Evolutionary conservation across 2,797 vertebrate species (phyloP).

Genomic region (Phrynocephalus forsythii): DNA sequence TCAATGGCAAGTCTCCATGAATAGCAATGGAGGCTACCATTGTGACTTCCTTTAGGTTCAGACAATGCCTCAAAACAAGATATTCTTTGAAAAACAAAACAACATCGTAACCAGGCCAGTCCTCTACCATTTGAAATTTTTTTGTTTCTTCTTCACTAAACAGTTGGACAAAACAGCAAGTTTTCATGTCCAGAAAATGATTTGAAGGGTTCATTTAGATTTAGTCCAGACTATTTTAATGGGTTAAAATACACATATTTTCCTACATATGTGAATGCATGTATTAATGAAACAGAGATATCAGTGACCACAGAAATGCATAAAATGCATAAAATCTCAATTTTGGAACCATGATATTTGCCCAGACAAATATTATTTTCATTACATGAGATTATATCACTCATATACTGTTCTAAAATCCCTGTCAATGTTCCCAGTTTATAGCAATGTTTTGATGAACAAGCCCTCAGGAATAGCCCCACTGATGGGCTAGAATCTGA

Average conservation of each 20-base stretch:
- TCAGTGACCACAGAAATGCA: not conserved
- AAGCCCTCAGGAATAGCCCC: not conserved
- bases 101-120: not conserved
- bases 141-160: not conserved
- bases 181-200: not conserved
- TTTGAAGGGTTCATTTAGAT: not conserved
- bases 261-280: not conserved
- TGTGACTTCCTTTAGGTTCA: not conserved
- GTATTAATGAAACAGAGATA: not conserved
- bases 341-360: not conserved
- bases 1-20: not conserved
- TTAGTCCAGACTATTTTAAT: not conserved
- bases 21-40: not conserved
- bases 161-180: not conserved
- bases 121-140: not conserved
- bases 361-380: not conserved
- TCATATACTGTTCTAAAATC: not conserved
- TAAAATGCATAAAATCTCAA: not conserved
- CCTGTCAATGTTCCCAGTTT: not conserved
- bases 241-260: not conserved
- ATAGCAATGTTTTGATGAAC: not conserved
- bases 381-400: not conserved
- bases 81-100: not conserved
- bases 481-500: constrained; percentile 40
- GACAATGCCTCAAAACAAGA: not conserved